Conservation (phyloP, 2,113 vertebrate genomes). For the Pteronura brasiliensis region DNA sequence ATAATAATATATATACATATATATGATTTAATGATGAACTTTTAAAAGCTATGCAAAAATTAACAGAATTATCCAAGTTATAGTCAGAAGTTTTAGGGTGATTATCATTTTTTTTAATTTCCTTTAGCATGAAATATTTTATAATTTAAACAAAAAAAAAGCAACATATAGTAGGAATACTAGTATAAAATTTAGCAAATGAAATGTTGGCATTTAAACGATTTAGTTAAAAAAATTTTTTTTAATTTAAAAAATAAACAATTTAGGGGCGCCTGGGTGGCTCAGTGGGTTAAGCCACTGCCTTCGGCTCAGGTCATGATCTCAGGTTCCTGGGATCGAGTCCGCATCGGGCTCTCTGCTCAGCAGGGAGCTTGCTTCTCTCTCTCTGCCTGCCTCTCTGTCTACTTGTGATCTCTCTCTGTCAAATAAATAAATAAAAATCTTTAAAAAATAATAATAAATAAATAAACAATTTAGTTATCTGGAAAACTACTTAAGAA, state of each 20-base stretch:
- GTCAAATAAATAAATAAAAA: too few species aligned
- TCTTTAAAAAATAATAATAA: too few species aligned
- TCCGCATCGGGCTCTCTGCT: too few species aligned
- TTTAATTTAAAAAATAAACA: neutral
- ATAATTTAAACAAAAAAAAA: constrained; percentile 28
- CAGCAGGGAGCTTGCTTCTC: too few species aligned
- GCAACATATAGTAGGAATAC: neutral
- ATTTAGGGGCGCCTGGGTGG: too few species aligned
- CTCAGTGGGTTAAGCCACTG: too few species aligned
- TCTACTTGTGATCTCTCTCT: too few species aligned
- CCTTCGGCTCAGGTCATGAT: too few species aligned
- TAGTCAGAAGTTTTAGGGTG: neutral
- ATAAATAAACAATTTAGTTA: neutral
- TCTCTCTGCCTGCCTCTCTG: too few species aligned
- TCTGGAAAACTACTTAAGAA: neutral
- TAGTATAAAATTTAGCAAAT: constrained; percentile 19
- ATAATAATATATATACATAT: neutral
- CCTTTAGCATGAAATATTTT: constrained; percentile 16
- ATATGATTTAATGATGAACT: neutral
- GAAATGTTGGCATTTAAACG: neutral
- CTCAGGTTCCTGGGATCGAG: too few species aligned
- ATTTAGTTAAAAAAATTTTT: neutral
- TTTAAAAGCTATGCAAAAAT: neutral
- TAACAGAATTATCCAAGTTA: neutral
- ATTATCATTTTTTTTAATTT: neutral